A percentile compares a stretch with the other conserved stretches of the same genome.
Conservation (phyloP, 2,113 vertebrate species). For the Thamnophis sirtalis region DNA sequence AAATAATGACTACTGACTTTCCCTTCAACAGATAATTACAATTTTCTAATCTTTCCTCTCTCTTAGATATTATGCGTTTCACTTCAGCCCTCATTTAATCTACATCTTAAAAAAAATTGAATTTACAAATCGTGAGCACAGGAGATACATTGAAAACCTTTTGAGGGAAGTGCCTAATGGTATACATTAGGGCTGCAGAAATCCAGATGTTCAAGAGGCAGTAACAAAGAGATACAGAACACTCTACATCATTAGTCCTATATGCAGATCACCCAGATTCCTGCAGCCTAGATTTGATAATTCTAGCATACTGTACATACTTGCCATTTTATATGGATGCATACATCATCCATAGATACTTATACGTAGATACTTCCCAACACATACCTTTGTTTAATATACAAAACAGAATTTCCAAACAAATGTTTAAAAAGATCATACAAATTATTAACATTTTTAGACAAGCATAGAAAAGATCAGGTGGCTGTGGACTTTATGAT, state of each 20-base stretch:
- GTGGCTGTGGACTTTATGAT: neutral
- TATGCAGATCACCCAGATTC: too few species aligned
- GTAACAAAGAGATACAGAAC: neutral
- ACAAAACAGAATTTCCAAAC: neutral
- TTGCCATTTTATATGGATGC: too few species aligned
- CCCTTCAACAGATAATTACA: neutral
- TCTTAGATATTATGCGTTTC: neutral
- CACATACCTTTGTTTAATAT: neutral
- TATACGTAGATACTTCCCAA: neutral
- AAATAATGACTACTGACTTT: neutral
- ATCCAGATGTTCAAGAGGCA: neutral
- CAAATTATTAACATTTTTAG: neutral
- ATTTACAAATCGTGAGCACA: neutral
- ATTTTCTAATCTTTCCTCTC: neutral
- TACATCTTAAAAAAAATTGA: neutral
- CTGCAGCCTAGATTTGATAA: too few species aligned
- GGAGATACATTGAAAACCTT: neutral
- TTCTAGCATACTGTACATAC: too few species aligned
- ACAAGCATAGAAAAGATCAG: neutral
- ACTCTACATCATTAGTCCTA: neutral
- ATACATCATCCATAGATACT: neutral
- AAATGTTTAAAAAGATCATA: neutral
- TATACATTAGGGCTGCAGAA: neutral
- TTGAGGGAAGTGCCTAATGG: too few species aligned
- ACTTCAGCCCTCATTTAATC: neutral